Percentiles rank a stretch among this genome's conserved stretches.
phyloP scores from a whole-genome alignment of 2,113 vertebrate species.

The Lasiurus borealis region DNA sequence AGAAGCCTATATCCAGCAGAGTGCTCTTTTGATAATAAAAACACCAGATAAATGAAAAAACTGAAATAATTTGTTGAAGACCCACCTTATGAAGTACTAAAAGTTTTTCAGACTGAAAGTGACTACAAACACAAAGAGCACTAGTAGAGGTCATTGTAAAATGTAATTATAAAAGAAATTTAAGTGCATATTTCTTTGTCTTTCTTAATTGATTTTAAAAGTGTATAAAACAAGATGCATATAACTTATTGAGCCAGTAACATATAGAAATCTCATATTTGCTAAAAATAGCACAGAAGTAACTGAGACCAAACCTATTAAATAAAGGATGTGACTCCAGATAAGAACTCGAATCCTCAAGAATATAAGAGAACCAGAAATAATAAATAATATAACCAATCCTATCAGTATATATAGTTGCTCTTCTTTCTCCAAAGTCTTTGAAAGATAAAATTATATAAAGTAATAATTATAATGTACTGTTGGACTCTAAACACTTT shows the following conservation, averaged over 20 bases:
- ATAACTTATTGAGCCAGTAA: not conserved
- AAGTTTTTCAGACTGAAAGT: conserved; percentile 29
- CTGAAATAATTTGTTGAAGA: not conserved
- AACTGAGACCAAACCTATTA: conserved; percentile 29
- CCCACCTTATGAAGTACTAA: not conserved
- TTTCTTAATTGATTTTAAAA: conserved; percentile 17
- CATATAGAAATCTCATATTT: not conserved
- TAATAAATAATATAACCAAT: conserved; percentile 49
- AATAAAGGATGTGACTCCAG: conserved; percentile 47
- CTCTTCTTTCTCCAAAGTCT: conserved; percentile 1
- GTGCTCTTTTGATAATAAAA: conserved; percentile 23
- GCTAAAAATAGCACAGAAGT: not conserved
- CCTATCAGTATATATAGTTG: not conserved
- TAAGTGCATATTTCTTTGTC: conserved; percentile 1
- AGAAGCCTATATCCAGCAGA: not conserved
- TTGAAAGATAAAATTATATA: conserved; percentile 41
- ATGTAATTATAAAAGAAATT: conserved; percentile 13
- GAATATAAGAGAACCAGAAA: conserved; percentile 40
- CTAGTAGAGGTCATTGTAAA: conserved; percentile 1
- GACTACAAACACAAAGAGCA: not conserved
- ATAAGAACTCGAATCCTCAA: conserved; percentile 4
- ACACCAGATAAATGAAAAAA: conserved; percentile 9
- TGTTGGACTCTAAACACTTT: not conserved
- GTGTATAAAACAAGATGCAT: not conserved
- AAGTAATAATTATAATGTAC: conserved; percentile 5